Evolutionary conservation across 92 coral and sea anemone species (phyloP), one percentile per base, ranked within the genome.

Genomic region (Umimayanthus kanabou): DNA sequence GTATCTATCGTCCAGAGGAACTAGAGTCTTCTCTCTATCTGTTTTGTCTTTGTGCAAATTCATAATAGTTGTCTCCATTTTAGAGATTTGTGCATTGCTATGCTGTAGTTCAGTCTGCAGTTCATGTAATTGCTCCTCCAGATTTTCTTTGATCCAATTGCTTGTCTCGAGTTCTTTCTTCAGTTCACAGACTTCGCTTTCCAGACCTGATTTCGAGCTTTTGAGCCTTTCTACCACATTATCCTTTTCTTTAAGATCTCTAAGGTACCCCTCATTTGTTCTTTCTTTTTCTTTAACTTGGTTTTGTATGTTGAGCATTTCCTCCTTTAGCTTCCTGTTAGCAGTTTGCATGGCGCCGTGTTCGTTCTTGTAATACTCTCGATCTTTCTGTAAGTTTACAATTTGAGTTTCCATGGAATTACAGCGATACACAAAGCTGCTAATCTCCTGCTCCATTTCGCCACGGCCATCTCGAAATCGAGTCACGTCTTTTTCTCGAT

Each of bases 281-380:
- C 98, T 90, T 75, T 97, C 99, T 80, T 90, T 91, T 43, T 93
- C 98, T 14, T 96, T 92, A 73, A 94, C 90, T 71, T 93, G 98
- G 89, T 94, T 97, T 83, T 97, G 99, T 18, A 95, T 45, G 71
- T 87, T 89, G 16, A 97, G 89, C 75, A 95, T 84, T 16, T 95
- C 95, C 76, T 95, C 99, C 47, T 96, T 96, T 50, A 84, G 89
- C 80, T 94, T 97, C 61, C 98, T 88, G 87, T 93, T 93, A 82
- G 89, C 88, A 42, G 89, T 93, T 28, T 93, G 98, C 58, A 94
- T 82, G 42, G 85, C 92, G 18, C 91, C 92, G 80, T 90, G 93
- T 89, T 97, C 99, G 85, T 90, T 95, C 92, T 95, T 97, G 93
- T 80, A 97, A 85, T 97, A 98, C n/a, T 94, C 99, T 49, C 88